Evolutionary conservation across 2,113 vertebrate genomes (phyloP).

Genomic region (Sardina pilchardus): DNA sequence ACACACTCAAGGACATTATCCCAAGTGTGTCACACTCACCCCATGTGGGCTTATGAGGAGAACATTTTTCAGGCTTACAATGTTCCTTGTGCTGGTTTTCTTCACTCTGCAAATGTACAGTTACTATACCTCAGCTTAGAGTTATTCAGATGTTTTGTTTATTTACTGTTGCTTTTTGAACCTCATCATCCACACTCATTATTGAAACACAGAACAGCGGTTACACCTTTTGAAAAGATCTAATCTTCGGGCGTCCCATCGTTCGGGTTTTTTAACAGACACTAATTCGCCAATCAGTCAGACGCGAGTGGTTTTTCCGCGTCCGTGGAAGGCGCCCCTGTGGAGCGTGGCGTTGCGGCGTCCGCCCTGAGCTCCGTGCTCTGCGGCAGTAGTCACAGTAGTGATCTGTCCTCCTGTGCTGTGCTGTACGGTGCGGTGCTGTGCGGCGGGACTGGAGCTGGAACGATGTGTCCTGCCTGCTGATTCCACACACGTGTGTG

Average conservation of each 20-base stretch:
- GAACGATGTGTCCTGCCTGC: background rate
- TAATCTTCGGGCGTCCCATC: background rate
- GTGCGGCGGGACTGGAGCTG: background rate
- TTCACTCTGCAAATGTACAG: background rate
- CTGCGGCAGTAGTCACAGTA: background rate
- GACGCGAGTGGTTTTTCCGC: background rate
- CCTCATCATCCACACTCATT: background rate
- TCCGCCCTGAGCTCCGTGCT: background rate
- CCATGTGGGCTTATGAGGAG: background rate
- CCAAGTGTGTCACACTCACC: background rate
- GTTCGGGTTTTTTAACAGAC: too few species aligned
- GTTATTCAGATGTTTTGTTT: background rate
- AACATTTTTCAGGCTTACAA: background rate
- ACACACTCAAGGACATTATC: background rate
- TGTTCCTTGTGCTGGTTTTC: background rate
- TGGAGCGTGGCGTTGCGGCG: background rate
- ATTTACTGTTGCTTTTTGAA: background rate
- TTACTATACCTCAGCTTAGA: background rate
- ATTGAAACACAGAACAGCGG: background rate
- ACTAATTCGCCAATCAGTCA: background rate
- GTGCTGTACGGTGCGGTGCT: too few species aligned
- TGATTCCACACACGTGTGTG: background rate
- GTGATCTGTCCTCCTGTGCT: background rate
- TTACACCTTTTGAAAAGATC: background rate
- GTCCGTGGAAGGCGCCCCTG: too few species aligned